A percentile compares a stretch with the other conserved stretches of the same genome.
These are phyloP conservation scores for Crotophaga sulcirostris DNA, from an alignment of 2,113 vertebrate species.

Conservation along the genomic window DNA sequence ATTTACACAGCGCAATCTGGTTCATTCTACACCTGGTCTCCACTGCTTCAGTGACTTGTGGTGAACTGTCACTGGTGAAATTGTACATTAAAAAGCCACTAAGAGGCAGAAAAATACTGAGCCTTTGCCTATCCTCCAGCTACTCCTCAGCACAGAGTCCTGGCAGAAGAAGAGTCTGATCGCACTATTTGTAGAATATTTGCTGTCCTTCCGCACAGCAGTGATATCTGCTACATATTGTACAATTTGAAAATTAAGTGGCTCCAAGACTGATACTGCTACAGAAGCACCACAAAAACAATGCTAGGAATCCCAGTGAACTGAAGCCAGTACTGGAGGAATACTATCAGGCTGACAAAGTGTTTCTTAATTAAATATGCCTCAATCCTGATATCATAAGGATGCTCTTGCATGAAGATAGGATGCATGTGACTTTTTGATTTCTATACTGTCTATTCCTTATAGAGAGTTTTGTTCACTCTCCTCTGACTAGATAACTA, in stretches of 20 bases:
- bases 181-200: not conserved
- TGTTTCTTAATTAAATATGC: not conserved
- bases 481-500: not conserved
- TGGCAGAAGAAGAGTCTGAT: not conserved
- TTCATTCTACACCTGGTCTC: not conserved
- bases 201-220: not conserved
- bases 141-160: not conserved
- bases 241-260: not conserved
- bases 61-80: not conserved
- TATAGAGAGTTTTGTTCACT: not conserved
- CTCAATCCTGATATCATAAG: not conserved
- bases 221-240: not conserved
- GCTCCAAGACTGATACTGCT: not conserved
- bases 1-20: not conserved
- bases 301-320: not conserved
- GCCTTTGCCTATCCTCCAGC: not conserved
- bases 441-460: not conserved
- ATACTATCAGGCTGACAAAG: not conserved
- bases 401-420: not conserved
- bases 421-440: not conserved
- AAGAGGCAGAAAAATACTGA: not conserved
- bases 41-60: not conserved
- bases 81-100: accelerated
- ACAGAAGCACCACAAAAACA: not conserved
- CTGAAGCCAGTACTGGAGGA: not conserved